These are phyloP conservation scores for Laodelphax striatellus DNA, from an alignment of 1,140 invertebrate genomes.

Conservation along the genomic window DNA sequence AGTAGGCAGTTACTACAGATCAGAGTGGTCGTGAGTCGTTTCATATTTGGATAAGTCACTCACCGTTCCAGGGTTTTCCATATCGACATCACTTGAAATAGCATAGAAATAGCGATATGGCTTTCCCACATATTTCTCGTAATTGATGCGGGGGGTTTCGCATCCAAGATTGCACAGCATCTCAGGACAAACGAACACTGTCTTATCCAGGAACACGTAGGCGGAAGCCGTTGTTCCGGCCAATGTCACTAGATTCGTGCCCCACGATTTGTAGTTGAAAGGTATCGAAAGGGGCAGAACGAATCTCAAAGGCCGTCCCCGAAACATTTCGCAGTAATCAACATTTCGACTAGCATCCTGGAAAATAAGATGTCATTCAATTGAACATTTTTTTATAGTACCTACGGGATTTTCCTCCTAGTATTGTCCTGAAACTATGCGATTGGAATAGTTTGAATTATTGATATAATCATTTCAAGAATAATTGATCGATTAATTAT, in stretches of 20 bases:
- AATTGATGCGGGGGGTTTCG: slow-evolving; percentile 74
- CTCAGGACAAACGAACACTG: slow-evolving; percentile 47
- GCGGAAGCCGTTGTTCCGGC: slow-evolving; percentile 37
- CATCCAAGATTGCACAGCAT: slow-evolving; percentile 61
- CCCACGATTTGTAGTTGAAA: too few species aligned
- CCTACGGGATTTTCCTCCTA: not conserved
- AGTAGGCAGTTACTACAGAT: too few species aligned
- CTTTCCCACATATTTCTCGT: slow-evolving; percentile 49
- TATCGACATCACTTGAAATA: slow-evolving; percentile 75
- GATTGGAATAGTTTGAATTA: too few species aligned
- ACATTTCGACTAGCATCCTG: slow-evolving; percentile 66
- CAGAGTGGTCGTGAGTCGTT: too few species aligned
- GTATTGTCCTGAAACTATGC: too few species aligned
- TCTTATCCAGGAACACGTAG: slow-evolving; percentile 32
- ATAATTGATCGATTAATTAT: too few species aligned
- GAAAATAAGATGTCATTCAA: slow-evolving; percentile 13
- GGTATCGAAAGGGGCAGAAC: slow-evolving; percentile 42
- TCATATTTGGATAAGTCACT: slow-evolving; percentile 23
- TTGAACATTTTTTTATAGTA: too few species aligned
- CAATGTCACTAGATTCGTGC: slow-evolving; percentile 19
- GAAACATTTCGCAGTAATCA: slow-evolving; percentile 65
- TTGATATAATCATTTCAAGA: too few species aligned
- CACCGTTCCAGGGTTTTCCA: slow-evolving; percentile 66
- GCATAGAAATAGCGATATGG: slow-evolving; percentile 78
- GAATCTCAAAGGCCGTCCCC: slow-evolving; percentile 60